These are phyloP conservation scores for roundworm (Caenorhabditis elegans) DNA, from an alignment of 1,140 invertebrate species.

Conservation along the genomic window DNA sequence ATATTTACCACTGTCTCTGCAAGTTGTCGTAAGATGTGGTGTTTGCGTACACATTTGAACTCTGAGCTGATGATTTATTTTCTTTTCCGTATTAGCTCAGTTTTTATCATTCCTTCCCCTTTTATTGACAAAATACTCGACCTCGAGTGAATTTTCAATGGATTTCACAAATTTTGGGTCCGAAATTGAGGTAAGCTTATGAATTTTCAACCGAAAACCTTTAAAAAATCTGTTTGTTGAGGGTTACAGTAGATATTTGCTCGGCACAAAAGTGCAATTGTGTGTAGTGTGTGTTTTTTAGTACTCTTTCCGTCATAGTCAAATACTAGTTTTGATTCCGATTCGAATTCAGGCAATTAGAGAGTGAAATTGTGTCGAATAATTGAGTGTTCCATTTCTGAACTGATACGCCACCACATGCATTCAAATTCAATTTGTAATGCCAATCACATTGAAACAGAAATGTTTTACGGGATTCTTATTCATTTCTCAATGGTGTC, in stretches of 20 bases:
- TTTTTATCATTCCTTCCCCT: not conserved
- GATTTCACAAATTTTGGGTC: constrained; percentile 4
- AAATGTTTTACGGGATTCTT: constrained; percentile 5
- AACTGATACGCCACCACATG: not conserved
- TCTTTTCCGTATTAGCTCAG: not conserved
- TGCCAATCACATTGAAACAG: constrained; percentile 9
- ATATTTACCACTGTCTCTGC: not conserved
- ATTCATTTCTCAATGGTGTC: constrained; percentile 2
- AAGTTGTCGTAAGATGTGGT: not conserved
- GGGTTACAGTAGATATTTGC: too few relatives aligned
- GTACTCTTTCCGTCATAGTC: too few relatives aligned
- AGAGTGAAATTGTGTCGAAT: not conserved
- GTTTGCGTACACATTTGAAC: constrained; percentile 1
- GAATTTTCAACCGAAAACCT: not conserved
- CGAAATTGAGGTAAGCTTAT: not conserved
- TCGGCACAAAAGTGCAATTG: too few relatives aligned
- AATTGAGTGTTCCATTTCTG: not conserved
- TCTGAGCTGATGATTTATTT: not conserved
- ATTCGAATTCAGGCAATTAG: not conserved
- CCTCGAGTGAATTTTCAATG: not conserved
- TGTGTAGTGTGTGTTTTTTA: too few relatives aligned
- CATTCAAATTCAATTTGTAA: not conserved
- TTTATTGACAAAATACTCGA: not conserved
- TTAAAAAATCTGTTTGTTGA: too few relatives aligned
- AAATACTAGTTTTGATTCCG: not conserved